Evolutionary conservation across 2,888 invertebrate species (phyloP), one percentile per base, ranked within the genome.

Genomic region (Caenorhabditis becei): DNA sequence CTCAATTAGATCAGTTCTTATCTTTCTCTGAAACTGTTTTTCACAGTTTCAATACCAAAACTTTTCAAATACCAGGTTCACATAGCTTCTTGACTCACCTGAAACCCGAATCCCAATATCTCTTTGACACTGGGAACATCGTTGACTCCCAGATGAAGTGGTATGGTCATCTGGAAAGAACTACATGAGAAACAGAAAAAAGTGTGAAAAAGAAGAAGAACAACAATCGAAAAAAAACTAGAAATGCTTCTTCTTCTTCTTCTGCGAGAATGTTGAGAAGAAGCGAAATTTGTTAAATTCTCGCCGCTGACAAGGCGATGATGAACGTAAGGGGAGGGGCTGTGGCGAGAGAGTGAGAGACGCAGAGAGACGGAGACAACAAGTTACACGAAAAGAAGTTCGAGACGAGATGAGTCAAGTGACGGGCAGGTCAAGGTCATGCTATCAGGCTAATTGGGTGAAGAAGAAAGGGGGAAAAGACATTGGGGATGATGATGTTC

Each of bases 141-240:
- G 44, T 61, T 80, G 56, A 80, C 80, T 23, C 80, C 80, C 28
- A 80, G 51, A 58, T 80, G 77, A 1, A 80, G 51, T n/a, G 65
- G 80, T 20, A 41, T 59, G 7, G 75, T 49, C 80, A 80, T 80
- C 54, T 54, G 20, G n/a, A n/a, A 66, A 20, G 24, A 24, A 10
- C 1, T 32, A 2, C 10, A 47, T 24, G 4, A 47, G 32, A 32
- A 32, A 32, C 32, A 54, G 53, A 35, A 41, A 53, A 66, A 35
- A 35, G n/a, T 8, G 32, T 58, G 18, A 70, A 41, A 23, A 32
- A 32, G 56, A 32, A 7, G n/a, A 23, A 24, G 18, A 63, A 18
- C 8, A 47, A 70, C 10, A 20, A n/a, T n/a, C n/a, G 53, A 53
- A 28, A 11, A 16, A 18, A 67, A 59, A 69, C 69, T 69, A 69